These are phyloP conservation scores for Drosophila putrida DNA, from an alignment of 2,888 invertebrate species.

Conservation along the genomic window DNA sequence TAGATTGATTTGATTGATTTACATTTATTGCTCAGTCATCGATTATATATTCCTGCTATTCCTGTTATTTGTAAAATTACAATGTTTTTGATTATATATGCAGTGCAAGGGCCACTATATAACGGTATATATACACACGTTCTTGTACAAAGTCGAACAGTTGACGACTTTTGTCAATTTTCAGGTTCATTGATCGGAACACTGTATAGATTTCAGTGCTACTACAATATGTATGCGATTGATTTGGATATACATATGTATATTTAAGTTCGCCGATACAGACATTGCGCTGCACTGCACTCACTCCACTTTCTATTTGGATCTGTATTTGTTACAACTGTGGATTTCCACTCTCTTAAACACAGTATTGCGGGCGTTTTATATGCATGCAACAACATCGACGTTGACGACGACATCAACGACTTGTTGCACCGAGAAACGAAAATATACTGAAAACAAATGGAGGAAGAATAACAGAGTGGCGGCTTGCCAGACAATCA, in stretches of 20 bases:
- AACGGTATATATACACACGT: neutral
- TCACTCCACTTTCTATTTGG: constrained; percentile 71
- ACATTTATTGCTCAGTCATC: no score
- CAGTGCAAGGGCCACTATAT: no score
- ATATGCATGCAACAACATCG: constrained; percentile 28
- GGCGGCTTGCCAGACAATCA: constrained; percentile 24
- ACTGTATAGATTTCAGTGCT: constrained; percentile 17
- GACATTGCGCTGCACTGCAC: constrained; percentile 38
- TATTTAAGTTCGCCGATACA: constrained; percentile 22
- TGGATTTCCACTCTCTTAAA: constrained; percentile 41
- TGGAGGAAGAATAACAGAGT: constrained; percentile 69
- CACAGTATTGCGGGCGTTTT: constrained; percentile 30
- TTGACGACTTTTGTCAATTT: constrained; percentile 13
- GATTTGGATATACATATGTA: constrained; percentile 30
- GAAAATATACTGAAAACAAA: constrained; percentile 68
- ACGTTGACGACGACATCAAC: constrained; percentile 33
- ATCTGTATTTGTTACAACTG: constrained; percentile 24
- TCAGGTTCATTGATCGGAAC: constrained; percentile 69
- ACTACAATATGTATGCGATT: constrained; percentile 6
- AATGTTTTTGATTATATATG: no score
- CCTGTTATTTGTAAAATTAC: no score
- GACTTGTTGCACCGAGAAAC: constrained; percentile 78
- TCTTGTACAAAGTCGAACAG: constrained; percentile 13
- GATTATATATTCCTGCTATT: no score
- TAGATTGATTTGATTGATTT: no score